A percentile compares a stretch with the other conserved stretches of the same genome.
Evolutionary conservation across 2,888 invertebrate genomes (phyloP).

Genomic region (Falcaria lacertinaria): DNA sequence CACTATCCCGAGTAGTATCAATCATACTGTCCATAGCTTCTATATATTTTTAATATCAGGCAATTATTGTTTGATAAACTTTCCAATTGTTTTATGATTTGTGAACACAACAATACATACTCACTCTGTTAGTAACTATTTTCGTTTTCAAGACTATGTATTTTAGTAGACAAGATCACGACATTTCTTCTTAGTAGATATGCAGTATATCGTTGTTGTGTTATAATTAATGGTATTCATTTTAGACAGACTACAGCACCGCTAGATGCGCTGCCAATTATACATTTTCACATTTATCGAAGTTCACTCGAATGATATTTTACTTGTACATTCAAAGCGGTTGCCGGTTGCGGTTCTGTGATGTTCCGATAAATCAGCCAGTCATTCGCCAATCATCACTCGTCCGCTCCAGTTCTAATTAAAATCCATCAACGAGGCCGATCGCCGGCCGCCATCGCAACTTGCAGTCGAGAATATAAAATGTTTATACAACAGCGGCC

Average conservation of each 20-base stretch:
- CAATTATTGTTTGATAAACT: too few relatives aligned
- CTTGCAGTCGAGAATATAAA: slow-evolving; percentile 26
- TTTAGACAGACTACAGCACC: background rate
- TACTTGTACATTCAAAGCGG: slow-evolving; percentile 45
- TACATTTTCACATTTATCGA: too few relatives aligned
- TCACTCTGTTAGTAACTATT: too few relatives aligned
- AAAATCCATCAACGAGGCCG: slow-evolving; percentile 41
- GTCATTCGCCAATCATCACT: slow-evolving; percentile 34
- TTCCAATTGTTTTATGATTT: too few relatives aligned
- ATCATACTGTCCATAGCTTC: too few relatives aligned
- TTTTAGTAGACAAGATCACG: background rate
- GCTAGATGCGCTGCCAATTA: background rate
- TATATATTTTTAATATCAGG: too few relatives aligned
- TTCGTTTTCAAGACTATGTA: too few relatives aligned
- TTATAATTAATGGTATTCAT: background rate
- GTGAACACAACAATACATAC: too few relatives aligned
- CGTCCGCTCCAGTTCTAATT: slow-evolving; percentile 41
- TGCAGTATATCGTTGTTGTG: background rate
- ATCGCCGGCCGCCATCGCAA: slow-evolving; percentile 29
- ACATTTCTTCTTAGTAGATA: background rate
- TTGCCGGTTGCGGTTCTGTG: slow-evolving; percentile 32
- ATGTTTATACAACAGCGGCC: slow-evolving; percentile 20
- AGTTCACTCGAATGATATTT: too few relatives aligned
- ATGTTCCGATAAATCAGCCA: slow-evolving; percentile 23
- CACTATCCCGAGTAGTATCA: too few relatives aligned